Evolutionary conservation across 2,797 vertebrate genomes (phyloP).

Genomic region (Rousettus madagascariensis): DNA sequence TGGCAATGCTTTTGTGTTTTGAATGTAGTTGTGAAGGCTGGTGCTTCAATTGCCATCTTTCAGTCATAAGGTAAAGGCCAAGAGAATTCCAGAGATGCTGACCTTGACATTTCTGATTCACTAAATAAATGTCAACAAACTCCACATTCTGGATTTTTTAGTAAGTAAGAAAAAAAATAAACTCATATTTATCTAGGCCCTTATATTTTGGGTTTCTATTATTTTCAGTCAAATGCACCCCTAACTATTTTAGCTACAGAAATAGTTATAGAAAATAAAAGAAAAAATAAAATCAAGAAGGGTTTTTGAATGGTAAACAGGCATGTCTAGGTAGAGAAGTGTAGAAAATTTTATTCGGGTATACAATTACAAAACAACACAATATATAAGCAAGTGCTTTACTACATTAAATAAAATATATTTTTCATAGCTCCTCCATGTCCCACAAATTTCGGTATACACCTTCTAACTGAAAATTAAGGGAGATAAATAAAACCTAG

Average conservation of each 20-base stretch:
- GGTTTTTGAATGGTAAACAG: background rate
- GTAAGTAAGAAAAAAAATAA: background rate
- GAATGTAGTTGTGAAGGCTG: background rate
- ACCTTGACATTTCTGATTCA: background rate
- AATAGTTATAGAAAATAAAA: background rate
- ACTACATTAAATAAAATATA: background rate
- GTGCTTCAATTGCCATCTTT: background rate
- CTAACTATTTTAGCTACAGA: background rate
- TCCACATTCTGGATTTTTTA: background rate
- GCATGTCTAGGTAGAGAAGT: background rate
- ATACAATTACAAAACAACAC: background rate
- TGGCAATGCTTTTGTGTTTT: background rate
- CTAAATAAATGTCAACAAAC: background rate
- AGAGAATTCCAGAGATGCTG: background rate
- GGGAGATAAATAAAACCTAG: background rate
- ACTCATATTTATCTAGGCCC: background rate
- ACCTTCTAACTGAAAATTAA: background rate
- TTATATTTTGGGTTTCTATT: background rate
- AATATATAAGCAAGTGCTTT: background rate
- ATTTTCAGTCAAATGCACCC: background rate
- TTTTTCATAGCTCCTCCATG: background rate
- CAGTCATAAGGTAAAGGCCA: background rate
- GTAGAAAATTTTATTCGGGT: background rate
- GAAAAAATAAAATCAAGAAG: background rate
- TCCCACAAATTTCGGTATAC: background rate